phyloP scores from a whole-genome alignment of 2,113 vertebrate genomes.

The Cariama cristata region DNA sequence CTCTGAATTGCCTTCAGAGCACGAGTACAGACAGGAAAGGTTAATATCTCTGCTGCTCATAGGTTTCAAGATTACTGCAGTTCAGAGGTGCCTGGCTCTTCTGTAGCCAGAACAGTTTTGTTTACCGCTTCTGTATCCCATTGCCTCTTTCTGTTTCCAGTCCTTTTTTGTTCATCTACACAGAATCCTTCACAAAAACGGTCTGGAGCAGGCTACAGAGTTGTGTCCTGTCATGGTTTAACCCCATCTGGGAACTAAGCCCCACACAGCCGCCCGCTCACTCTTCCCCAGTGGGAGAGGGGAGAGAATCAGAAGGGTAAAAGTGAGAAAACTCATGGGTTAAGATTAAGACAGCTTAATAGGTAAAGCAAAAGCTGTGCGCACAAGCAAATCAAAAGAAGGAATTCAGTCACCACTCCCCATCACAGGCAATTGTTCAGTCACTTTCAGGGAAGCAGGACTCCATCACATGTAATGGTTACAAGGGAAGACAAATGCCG shows the following conservation, averaged over 20 bases:
- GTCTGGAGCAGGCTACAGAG: background rate
- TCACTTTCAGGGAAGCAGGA: too few species aligned
- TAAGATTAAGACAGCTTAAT: background rate
- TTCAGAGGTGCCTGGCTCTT: background rate
- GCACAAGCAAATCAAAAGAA: background rate
- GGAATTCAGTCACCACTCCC: rapidly evolving
- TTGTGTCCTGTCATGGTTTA: background rate
- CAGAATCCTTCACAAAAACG: background rate
- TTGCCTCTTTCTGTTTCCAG: background rate
- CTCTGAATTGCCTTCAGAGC: background rate
- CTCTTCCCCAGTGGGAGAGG: background rate
- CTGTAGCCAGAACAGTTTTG: background rate
- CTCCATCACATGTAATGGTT: background rate
- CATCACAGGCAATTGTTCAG: background rate
- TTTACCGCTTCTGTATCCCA: background rate
- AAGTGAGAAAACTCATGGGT: too few species aligned
- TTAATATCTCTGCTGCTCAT: background rate
- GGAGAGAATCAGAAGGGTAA: background rate
- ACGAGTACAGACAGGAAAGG: background rate
- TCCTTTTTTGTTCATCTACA: background rate
- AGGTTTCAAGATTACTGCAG: background rate
- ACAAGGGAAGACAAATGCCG: background rate
- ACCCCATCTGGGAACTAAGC: background rate
- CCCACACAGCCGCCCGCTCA: rapidly evolving
- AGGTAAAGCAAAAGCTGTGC: background rate